These are phyloP conservation scores for Mormyrus lacerda DNA, from an alignment of 2,113 vertebrate species.

Conservation along the genomic window DNA sequence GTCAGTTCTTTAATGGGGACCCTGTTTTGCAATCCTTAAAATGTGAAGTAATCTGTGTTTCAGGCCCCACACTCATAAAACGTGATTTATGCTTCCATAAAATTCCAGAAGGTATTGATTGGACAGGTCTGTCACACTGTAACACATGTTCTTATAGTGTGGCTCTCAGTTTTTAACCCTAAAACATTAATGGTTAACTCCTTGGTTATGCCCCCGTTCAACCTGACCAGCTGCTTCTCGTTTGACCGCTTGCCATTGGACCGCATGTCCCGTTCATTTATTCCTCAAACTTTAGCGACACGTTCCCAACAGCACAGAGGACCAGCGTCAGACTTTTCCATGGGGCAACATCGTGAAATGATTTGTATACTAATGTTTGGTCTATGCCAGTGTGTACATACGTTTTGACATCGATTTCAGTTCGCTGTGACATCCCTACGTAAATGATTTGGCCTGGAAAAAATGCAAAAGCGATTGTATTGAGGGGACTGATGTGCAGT, in stretches of 20 bases:
- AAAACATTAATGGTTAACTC: not conserved
- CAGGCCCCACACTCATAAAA: not conserved
- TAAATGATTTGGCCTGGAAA: slow-evolving; percentile 32
- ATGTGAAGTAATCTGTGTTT: not conserved
- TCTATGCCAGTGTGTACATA: slow-evolving; percentile 5
- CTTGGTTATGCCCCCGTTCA: not conserved
- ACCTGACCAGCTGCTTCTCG: not conserved
- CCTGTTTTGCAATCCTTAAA: slow-evolving; percentile 1
- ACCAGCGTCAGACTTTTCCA: not conserved
- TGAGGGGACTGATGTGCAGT: slow-evolving; percentile 24
- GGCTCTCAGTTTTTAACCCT: not conserved
- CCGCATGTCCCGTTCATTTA: not conserved
- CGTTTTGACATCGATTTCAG: slow-evolving; percentile 22
- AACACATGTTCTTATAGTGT: not conserved
- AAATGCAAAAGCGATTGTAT: slow-evolving; percentile 44
- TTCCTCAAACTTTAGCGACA: not conserved
- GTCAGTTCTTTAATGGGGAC: not conserved
- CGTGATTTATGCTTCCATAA: not conserved
- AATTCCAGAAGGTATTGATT: not conserved
- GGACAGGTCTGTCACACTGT: not conserved
- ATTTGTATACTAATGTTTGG: slow-evolving; percentile 42
- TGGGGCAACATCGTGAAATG: slow-evolving; percentile 22
- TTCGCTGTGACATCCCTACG: slow-evolving; percentile 26
- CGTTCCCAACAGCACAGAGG: not conserved
- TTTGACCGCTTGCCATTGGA: not conserved